Conservation (phyloP, 2,113 vertebrate species). For the Pogonocichla stellata region DNA sequence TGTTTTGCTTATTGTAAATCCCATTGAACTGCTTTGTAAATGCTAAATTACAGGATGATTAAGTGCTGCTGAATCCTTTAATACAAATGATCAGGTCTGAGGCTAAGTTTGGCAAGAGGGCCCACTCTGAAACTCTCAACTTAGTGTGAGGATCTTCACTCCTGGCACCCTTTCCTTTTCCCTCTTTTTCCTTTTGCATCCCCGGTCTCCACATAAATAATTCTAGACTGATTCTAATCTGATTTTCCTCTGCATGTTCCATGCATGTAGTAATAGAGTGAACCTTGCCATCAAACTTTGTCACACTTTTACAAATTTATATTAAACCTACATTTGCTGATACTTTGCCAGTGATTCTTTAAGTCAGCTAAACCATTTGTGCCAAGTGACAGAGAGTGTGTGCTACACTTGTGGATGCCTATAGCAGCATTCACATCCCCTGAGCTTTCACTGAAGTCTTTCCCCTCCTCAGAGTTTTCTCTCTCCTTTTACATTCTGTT, state of each 20-base stretch:
- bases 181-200: not conserved
- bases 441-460: not conserved
- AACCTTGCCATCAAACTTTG: not conserved
- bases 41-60: not conserved
- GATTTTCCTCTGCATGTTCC: not conserved
- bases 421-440: not conserved
- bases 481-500: not conserved
- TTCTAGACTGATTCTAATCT: not conserved
- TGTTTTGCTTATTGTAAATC: not conserved
- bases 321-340: not conserved
- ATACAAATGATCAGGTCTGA: rapidly evolving
- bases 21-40: not conserved
- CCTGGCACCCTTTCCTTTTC: not conserved
- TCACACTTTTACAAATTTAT: not conserved
- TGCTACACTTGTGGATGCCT: not conserved
- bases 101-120: not conserved
- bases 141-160: not conserved
- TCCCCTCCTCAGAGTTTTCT: not conserved
- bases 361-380: not conserved
- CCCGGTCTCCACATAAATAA: not conserved
- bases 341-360: not conserved
- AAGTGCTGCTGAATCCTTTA: not conserved
- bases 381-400: rapidly evolving
- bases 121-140: not conserved
- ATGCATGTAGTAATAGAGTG: not conserved